Percentiles rank a stretch among this genome's conserved stretches.
phyloP scores from a whole-genome alignment of 1,140 invertebrate genomes.

The Brachionus rubens region DNA sequence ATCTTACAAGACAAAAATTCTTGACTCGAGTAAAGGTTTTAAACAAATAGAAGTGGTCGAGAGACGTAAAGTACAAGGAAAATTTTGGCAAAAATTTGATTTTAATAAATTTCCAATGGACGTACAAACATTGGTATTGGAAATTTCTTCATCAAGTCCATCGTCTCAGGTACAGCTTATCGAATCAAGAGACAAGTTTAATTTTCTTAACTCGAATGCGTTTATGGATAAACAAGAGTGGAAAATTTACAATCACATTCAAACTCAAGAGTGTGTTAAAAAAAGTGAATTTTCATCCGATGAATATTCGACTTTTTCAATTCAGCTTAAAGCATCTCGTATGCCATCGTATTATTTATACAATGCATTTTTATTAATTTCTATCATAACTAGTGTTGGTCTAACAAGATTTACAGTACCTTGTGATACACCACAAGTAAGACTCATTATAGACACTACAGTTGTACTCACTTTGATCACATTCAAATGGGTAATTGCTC shows the following conservation, averaged over 20 bases:
- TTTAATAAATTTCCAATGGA: constrained; percentile 36
- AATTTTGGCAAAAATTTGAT: constrained; percentile 45
- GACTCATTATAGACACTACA: neutral
- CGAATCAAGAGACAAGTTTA: constrained; percentile 27
- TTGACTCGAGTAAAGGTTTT: neutral
- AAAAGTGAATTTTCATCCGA: constrained; percentile 22
- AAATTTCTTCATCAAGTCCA: constrained; percentile 12
- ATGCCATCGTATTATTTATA: constrained; percentile 24
- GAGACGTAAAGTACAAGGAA: constrained; percentile 27
- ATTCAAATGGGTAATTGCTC: neutral
- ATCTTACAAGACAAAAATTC: neutral
- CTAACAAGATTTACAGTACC: neutral
- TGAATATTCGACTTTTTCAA: constrained; percentile 5
- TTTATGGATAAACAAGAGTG: constrained; percentile 38
- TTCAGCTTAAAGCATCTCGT: neutral
- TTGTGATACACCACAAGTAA: neutral
- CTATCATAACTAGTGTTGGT: neutral
- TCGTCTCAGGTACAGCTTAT: neutral
- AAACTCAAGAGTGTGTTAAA: neutral
- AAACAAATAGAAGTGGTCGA: neutral
- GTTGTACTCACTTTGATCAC: neutral
- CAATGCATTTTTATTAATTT: constrained; percentile 31
- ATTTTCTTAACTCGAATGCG: constrained; percentile 12
- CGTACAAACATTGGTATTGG: neutral
- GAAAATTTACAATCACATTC: neutral